Evolutionary conservation across 1,140 invertebrate genomes (phyloP), one percentile per base, ranked within the genome.

Genomic region (Heliconius hewitsoni): DNA sequence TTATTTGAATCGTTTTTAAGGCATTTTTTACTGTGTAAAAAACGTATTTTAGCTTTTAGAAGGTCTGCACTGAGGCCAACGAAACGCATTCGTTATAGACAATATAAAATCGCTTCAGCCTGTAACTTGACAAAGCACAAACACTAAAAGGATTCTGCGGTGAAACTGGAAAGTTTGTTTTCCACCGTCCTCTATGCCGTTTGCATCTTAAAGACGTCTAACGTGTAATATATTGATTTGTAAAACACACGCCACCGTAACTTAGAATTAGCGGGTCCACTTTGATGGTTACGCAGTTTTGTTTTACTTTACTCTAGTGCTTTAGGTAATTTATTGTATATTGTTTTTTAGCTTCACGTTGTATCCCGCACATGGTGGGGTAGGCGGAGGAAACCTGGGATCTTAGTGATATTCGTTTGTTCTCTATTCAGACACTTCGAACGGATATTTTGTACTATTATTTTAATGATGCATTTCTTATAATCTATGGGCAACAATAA

Each of bases 101-200:
- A 46, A 46, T 46, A 23, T 42, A 60, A 74, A 52, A 50, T 30
- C 85, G 80, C 82, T 83, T 18, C 39, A 74, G 77, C 81, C 71
- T 77, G n/a, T 81, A 57, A 71, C 80, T 84, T 86, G 34, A 18
- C 8, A 52, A 34, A 71, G 34, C 18, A 30, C 39, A 75, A 55
- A 75, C 82, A 80, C 83, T 86, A 85, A 85, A 92, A 92, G 89
- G 91, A 91, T 90, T 90, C 89, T 90, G 89, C 83, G 87, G 86
- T 87, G 81, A 85, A 84, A 86, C 83, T 82, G 83, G 89, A 92
- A 92, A 91, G 89, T 85, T 75, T 85, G 84, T 85, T 86, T 89
- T 89, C 84, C 85, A 83, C 78, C 75, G 80, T 73, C 80, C 66
- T 78, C 79, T 80, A 87, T 81, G 80, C 79, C 77, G 60, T 73